Evolutionary conservation across 2,888 invertebrate species (phyloP).

Genomic region (Eristalis intricaria): DNA sequence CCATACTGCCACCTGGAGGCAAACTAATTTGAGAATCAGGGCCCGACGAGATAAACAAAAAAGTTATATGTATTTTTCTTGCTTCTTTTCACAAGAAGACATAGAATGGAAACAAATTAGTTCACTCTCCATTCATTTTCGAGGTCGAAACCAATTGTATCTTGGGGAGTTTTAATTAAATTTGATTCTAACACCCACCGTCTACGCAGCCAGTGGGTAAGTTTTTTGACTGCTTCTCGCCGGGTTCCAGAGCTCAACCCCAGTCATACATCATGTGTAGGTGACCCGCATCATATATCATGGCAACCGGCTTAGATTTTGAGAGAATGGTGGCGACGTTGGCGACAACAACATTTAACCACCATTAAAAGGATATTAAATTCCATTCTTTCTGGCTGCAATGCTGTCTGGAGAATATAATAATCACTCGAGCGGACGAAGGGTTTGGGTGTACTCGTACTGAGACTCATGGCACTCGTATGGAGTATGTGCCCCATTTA

Average conservation of each 20-base stretch:
- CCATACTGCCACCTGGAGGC: slow-evolving; percentile 56
- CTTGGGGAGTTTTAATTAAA: slow-evolving; percentile 58
- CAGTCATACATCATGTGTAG: slow-evolving; percentile 31
- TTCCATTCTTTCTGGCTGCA: slow-evolving; percentile 59
- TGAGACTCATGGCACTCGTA: slow-evolving; percentile 5
- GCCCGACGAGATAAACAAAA: background rate
- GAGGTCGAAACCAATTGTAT: slow-evolving; percentile 40
- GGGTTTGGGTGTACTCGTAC: background rate
- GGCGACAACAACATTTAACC: slow-evolving; percentile 42
- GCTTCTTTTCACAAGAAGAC: background rate
- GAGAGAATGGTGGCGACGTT: background rate
- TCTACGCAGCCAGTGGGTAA: background rate
- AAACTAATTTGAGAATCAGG: slow-evolving; percentile 7
- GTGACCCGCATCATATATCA: slow-evolving; percentile 33
- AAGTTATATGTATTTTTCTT: background rate
- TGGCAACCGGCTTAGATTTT: background rate
- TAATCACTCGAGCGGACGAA: slow-evolving; percentile 33
- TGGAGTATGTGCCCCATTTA: slow-evolving; percentile 15
- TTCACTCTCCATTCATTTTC: slow-evolving; percentile 23
- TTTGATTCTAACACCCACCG: slow-evolving; percentile 26
- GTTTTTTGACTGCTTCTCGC: background rate
- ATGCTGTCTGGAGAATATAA: slow-evolving; percentile 44
- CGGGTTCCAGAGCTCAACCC: background rate
- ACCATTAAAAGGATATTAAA: slow-evolving; percentile 65
- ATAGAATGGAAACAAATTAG: slow-evolving; percentile 16